Evolutionary conservation across 2,797 vertebrate species (phyloP).

Genomic region (Rhynchonycteris naso): DNA sequence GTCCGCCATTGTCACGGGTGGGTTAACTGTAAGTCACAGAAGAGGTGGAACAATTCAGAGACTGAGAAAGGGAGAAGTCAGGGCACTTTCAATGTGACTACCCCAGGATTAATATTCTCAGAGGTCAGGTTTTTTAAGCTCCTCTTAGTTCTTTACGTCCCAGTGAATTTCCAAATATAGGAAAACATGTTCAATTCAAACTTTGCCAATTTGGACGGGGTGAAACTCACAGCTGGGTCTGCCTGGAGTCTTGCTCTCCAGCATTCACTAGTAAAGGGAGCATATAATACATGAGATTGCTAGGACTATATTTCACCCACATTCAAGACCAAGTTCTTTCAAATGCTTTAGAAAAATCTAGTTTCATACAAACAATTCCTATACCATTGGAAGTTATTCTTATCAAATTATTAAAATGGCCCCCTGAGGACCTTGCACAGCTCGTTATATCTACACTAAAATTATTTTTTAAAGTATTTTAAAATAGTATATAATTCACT

Average conservation of each 20-base stretch:
- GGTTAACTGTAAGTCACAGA: constrained; percentile 67
- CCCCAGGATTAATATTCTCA: background rate
- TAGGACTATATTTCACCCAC: background rate
- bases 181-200: background rate
- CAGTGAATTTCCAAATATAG: background rate
- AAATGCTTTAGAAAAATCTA: constrained; percentile 30
- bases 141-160: background rate
- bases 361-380: background rate
- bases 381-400: background rate
- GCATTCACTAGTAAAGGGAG: background rate
- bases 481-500: background rate
- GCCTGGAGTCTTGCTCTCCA: background rate
- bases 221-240: background rate
- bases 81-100: fast-evolving
- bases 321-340: background rate
- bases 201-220: background rate
- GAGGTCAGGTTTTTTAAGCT: background rate
- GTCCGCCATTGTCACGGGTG: background rate
- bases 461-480: background rate
- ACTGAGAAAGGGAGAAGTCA: background rate
- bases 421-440: background rate
- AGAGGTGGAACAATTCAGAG: background rate
- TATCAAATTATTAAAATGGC: background rate
- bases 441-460: background rate
- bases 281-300: background rate